Evolutionary conservation across 2,113 vertebrate species (phyloP).

Genomic region (Upupa epops): DNA sequence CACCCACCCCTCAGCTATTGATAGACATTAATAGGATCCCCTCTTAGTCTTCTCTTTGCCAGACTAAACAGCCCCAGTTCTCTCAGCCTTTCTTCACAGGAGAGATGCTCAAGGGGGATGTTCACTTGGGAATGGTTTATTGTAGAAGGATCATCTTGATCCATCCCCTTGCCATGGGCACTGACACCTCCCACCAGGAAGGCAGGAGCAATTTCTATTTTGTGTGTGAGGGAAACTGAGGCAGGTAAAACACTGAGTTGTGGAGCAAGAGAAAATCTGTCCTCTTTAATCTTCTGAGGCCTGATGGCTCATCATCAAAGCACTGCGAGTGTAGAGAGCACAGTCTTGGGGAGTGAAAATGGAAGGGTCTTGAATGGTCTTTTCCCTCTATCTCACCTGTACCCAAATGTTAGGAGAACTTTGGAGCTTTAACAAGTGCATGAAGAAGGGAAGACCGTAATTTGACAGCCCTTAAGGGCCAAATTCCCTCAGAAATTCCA

Average conservation of each 20-base stretch:
- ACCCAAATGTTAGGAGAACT: accelerated
- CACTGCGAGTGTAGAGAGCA: background rate
- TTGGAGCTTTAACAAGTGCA: background rate
- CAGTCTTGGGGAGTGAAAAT: background rate
- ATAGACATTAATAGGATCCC: no score
- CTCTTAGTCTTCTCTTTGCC: no score
- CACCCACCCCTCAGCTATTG: no score
- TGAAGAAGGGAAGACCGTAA: background rate
- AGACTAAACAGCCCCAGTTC: no score
- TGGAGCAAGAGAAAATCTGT: accelerated
- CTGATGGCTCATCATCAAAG: background rate
- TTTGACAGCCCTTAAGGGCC: accelerated
- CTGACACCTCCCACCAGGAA: background rate
- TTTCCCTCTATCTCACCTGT: accelerated
- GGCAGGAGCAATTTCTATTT: background rate
- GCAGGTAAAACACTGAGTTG: accelerated
- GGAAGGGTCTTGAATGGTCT: background rate
- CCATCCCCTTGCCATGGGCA: background rate
- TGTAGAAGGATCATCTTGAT: background rate
- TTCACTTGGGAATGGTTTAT: background rate
- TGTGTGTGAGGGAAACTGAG: accelerated
- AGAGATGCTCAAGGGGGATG: background rate
- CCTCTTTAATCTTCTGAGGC: background rate
- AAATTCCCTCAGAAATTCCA: no score
- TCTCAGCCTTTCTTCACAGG: no score